phyloP scores from a whole-genome alignment of 2,888 invertebrate species.

The Dione vanillae region DNA sequence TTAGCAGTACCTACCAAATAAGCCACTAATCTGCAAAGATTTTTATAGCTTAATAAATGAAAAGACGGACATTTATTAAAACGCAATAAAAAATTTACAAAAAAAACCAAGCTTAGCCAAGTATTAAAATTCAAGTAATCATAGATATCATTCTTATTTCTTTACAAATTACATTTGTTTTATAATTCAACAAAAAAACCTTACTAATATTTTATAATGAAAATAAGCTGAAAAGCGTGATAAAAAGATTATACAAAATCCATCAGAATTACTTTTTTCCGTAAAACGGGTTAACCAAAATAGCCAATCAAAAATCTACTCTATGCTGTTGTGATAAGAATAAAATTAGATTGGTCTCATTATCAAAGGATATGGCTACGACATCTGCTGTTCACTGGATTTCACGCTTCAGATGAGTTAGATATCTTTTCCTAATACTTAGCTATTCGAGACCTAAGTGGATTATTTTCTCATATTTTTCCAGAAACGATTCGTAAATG shows the following conservation, averaged over 20 bases:
- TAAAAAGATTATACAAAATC: conserved; percentile 4
- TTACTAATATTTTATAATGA: conserved; percentile 1
- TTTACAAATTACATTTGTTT: too few species aligned
- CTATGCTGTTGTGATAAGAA: background rate
- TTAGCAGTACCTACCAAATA: too few species aligned
- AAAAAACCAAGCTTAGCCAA: too few species aligned
- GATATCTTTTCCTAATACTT: conserved; percentile 26
- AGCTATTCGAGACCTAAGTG: conserved; percentile 12
- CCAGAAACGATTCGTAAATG: too few species aligned
- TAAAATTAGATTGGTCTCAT: background rate
- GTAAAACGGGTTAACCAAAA: background rate
- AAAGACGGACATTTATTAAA: too few species aligned
- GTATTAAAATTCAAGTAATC: too few species aligned
- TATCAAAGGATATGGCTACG: conserved; percentile 9
- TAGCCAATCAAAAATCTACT: background rate
- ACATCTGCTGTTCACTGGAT: conserved; percentile 13
- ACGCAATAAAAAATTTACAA: too few species aligned
- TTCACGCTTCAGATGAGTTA: conserved; percentile 14
- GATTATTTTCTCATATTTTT: background rate
- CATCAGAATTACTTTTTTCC: background rate
- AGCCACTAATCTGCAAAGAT: too few species aligned
- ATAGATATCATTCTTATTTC: too few species aligned
- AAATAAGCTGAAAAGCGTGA: background rate
- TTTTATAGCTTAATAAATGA: too few species aligned
- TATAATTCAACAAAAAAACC: background rate